Evolutionary conservation across 64 coral and sea anemone species (phyloP).

Genomic region (Astreopora myriophthalma): DNA sequence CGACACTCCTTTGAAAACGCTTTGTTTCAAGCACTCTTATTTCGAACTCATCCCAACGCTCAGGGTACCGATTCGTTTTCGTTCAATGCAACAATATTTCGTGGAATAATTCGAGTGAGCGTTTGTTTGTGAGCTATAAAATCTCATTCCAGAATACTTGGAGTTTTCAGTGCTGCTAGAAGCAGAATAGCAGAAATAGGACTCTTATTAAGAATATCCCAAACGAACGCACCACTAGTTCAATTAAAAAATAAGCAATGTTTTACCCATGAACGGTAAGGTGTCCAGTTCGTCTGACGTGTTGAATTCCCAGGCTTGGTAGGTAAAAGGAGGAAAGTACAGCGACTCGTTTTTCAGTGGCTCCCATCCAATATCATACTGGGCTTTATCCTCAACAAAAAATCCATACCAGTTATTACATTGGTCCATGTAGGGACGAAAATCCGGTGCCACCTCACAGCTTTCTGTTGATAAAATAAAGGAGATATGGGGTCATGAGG

Average conservation of each 20-base stretch:
- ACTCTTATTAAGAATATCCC: too few relatives aligned
- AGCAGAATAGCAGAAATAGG: too few relatives aligned
- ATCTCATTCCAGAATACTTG: too few relatives aligned
- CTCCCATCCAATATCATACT: conserved; percentile 88
- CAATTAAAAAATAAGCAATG: not conserved
- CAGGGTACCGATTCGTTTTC: too few relatives aligned
- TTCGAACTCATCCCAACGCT: too few relatives aligned
- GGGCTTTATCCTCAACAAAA: conserved; percentile 74
- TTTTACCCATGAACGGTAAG: conserved; percentile 84
- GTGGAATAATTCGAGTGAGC: too few relatives aligned
- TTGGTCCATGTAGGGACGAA: conserved; percentile 32
- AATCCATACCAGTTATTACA: conserved; percentile 86
- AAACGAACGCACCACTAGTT: not conserved
- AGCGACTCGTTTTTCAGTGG: conserved; percentile 90
- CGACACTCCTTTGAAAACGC: too few relatives aligned
- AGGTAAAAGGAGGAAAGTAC: conserved; percentile 82
- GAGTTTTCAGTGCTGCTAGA: too few relatives aligned
- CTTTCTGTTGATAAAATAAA: conserved; percentile 7
- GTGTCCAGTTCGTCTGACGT: conserved; percentile 68
- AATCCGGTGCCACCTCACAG: conserved; percentile 72
- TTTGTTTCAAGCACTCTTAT: too few relatives aligned
- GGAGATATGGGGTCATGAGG: too few relatives aligned
- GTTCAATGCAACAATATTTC: too few relatives aligned
- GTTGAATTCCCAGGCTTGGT: conserved; percentile 77
- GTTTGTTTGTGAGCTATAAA: too few relatives aligned